Base-by-base conservation (phyloP, 1,140 invertebrate species). In the Proctacanthus coquilletti region DNA sequence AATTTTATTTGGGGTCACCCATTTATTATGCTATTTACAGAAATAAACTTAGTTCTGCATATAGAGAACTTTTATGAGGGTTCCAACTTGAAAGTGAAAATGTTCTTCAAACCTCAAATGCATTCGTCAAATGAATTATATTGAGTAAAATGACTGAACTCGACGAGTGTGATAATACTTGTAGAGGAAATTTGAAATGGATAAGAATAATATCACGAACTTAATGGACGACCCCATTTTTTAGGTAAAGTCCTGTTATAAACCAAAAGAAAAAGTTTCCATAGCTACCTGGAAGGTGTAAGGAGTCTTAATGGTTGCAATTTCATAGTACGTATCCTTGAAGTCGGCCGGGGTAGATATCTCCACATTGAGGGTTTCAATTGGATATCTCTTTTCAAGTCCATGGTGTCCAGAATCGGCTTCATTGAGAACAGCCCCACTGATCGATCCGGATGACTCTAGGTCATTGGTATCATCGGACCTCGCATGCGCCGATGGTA, bases 271-370 rank as follows among this genome's bases (percentile, higher is more conserved):
- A 37, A 11, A 25, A n/a, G 2, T 25, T 37, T 13, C 21, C 5
- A 17, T 30, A 9, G 36, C 41, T 63, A 86, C 82, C 70, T 87
- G 81, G 61, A 88, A 89, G 17, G 80, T 77, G 50, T 86, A 88
- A 1, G 85, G 84, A 33, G 83, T 85, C 53, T 84, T 85, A 38
- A 89, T 82, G 1, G 85, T 89, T 5, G 84, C 84, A 42, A 89
- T 82, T 66, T 89, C 78, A 52, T 82, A 85, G 43, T 86, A 85
- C 32, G 80, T 70, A 57, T 86, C 80, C 49, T 72, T 74, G 45
- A 85, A 84, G 52, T 84, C 80, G 19, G 78, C 74, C 1, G 82
- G 79, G 2, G 84, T 87, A 2, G 83, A 85, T 39, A 87, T 88
- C 58, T 86, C 81, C 1, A 85, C 77, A 56, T 84, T 84, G 27